Conservation (phyloP, 2,888 invertebrate genomes). For the Caenorhabditis afra region DNA sequence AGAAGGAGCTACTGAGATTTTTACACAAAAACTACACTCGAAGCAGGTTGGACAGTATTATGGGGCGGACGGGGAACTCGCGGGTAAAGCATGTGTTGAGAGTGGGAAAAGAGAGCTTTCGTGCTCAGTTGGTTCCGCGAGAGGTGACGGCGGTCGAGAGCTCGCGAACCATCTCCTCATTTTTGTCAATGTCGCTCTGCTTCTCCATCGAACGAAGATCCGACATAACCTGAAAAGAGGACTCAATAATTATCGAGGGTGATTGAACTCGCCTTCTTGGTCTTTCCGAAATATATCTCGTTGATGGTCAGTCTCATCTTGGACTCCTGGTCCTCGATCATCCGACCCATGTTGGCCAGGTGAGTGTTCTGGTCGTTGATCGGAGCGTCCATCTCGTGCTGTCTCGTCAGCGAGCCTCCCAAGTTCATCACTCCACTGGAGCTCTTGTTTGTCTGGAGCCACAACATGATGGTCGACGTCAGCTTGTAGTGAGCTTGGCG, state of each 20-base stretch:
- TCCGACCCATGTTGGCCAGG: constrained; percentile 97
- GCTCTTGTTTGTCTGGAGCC: constrained; percentile 92
- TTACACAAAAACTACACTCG: constrained; percentile 50
- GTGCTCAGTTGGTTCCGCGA: constrained; percentile 50
- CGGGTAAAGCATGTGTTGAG: constrained; percentile 49
- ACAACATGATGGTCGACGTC: constrained; percentile 98
- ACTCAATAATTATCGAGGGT: too few relatives aligned
- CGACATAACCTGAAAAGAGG: constrained; percentile 61
- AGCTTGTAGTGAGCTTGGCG: constrained; percentile 87
- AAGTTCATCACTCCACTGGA: constrained; percentile 99
- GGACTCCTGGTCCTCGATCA: constrained; percentile 99
- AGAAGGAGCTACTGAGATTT: constrained; percentile 34
- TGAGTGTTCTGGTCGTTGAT: constrained; percentile 96
- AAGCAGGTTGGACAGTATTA: constrained; percentile 41
- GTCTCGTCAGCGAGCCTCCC: constrained; percentile 97
- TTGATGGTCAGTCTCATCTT: constrained; percentile 98
- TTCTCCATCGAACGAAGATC: constrained; percentile 70
- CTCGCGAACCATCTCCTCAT: constrained; percentile 66
- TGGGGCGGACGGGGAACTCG: constrained; percentile 32
- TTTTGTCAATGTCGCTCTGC: constrained; percentile 62
- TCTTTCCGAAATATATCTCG: constrained; percentile 99
- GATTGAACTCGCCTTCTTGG: constrained; percentile 82
- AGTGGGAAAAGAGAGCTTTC: neutral
- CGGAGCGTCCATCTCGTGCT: constrained; percentile 92
- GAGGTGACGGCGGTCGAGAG: constrained; percentile 65